Conservation (phyloP, 2,888 invertebrate genomes). For the Platypus cylindrus region DNA sequence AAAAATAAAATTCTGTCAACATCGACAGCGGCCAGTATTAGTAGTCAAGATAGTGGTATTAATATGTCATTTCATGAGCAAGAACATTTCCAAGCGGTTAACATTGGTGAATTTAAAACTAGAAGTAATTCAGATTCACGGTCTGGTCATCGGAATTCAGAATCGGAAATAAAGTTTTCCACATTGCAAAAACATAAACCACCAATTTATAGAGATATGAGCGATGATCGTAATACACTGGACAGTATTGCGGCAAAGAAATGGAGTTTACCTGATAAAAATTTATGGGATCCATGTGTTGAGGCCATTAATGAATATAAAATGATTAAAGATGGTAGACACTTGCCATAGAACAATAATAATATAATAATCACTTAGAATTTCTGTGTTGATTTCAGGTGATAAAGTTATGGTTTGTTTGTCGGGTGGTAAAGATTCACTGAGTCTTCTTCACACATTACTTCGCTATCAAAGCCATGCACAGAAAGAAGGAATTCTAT, state of each 20-base stretch:
- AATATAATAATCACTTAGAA: conserved; percentile 23
- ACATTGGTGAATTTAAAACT: conserved; percentile 23
- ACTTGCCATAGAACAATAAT: no score
- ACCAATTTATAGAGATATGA: conserved; percentile 22
- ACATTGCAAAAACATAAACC: conserved; percentile 28
- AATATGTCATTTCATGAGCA: conserved; percentile 60
- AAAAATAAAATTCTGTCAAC: conserved; percentile 46
- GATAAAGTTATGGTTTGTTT: conserved; percentile 61
- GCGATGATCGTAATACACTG: conserved; percentile 20
- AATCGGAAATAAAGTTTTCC: conserved; percentile 27
- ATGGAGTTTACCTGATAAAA: conserved; percentile 69
- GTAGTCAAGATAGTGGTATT: conserved; percentile 68
- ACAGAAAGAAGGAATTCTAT: conserved; percentile 59
- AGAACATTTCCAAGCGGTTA: conserved; percentile 30
- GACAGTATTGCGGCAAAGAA: conserved; percentile 37
- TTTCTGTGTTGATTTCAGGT: conserved; percentile 7
- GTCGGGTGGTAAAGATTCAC: conserved; percentile 71
- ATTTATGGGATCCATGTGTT: conserved; percentile 68
- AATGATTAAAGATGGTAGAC: conserved; percentile 74
- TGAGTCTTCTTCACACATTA: conserved; percentile 72
- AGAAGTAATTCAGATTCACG: conserved; percentile 31
- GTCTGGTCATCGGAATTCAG: conserved; percentile 22
- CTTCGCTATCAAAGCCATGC: conserved; percentile 74
- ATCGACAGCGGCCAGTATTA: conserved; percentile 55
- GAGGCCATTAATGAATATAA: conserved; percentile 73